Evolutionary conservation across 2,888 invertebrate species (phyloP).

Genomic region (Galerucella calmariensis): DNA sequence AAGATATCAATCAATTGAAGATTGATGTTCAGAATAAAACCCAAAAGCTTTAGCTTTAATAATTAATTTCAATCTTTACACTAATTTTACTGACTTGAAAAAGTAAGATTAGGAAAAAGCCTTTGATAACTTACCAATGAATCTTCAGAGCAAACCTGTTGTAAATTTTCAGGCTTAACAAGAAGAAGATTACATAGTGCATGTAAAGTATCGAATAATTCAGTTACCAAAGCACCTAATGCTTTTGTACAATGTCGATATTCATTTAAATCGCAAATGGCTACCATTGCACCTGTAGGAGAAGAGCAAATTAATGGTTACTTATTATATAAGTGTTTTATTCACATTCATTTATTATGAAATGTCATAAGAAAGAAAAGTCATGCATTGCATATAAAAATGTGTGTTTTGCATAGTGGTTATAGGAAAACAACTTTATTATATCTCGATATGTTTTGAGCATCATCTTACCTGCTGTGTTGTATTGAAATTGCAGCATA

Average conservation of each 20-base stretch:
- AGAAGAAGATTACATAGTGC: constrained; percentile 94
- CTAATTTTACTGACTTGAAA: no score
- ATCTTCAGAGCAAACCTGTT: constrained; percentile 94
- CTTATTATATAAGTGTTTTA: no score
- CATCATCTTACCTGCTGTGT: constrained; percentile 78
- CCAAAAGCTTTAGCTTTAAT: no score
- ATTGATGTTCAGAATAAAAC: no score
- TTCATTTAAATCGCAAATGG: constrained; percentile 98
- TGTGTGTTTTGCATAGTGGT: no score
- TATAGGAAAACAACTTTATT: no score
- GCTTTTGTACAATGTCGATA: constrained; percentile 90
- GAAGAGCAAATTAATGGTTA: neutral
- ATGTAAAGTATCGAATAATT: constrained; percentile 95
- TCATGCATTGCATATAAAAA: no score
- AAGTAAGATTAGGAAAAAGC: no score
- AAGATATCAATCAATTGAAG: no score
- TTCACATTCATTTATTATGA: no score
- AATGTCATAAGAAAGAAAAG: no score
- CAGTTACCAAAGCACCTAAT: constrained; percentile 80
- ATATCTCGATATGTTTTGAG: neutral
- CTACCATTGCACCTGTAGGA: constrained; percentile 90
- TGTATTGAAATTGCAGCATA: constrained; percentile 92
- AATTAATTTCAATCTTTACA: no score
- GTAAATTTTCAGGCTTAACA: constrained; percentile 95
- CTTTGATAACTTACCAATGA: constrained; percentile 76